Evolutionary conservation across 2,888 invertebrate genomes (phyloP), one percentile per base, ranked within the genome.

Genomic region (Latrodectus hesperus): DNA sequence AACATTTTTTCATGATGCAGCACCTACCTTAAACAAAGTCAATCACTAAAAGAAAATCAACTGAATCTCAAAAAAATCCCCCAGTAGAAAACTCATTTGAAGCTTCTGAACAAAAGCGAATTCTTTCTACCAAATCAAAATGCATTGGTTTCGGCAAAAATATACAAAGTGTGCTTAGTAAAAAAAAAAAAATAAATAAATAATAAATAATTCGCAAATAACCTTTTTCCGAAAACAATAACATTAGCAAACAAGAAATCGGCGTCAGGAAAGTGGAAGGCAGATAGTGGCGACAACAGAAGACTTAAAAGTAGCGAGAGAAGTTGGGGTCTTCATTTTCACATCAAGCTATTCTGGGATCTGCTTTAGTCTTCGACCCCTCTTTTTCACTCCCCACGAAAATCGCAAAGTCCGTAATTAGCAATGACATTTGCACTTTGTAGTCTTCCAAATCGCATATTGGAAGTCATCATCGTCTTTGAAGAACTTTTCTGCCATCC

Each of bases 361-460:
- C 22, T 38, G 38, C 38, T 38, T 38, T 70, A 65, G 49, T 22
- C 17, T 68, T 52, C 17, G n/a, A 6, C 38, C 52, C 14, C 17
- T 14, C 26, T 10, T 53, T 68, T 53, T 53, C 26, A n/a, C 10
- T 55, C 51, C 51, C 11, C 55, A 22, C 11, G 38, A 49, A 49
- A 49, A 10, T 49, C n/a, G 67, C 72, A 53, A 60, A 52, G 67
- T 12, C 22, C 71, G 85, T 86, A 86, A 86, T 86, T 86, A 86
- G 85, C 75, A 86, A 52, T 86, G 85, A 80, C 85, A 86, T 76
- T 86, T 65, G 80, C 85, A 86, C 85, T 78, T 70, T 74, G 22
- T 26, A 38, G 60, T 14, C 71, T 75, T 51, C 83, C 17, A 86
- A 80, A 86, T 85, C 79, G 79, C 70, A 70, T 53, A 75, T 60